Evolutionary conservation across 2,113 vertebrate species (phyloP).

Genomic region (Eupsittula cactorum): DNA sequence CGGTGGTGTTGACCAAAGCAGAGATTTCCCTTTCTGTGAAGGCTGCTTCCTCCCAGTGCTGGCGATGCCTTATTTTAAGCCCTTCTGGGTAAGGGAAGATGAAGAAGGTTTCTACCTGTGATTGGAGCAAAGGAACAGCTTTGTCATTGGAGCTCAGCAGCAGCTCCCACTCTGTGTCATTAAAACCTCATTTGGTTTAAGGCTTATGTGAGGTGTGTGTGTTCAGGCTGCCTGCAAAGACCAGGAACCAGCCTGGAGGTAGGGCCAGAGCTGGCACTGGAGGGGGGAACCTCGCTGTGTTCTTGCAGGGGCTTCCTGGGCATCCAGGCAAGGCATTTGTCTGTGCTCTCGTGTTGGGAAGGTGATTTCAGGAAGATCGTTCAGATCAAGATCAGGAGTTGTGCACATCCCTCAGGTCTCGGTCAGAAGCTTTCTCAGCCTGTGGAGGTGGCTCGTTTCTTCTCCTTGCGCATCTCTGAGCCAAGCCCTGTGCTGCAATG

Average conservation of each 20-base stretch:
- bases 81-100: background rate
- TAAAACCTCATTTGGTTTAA: background rate
- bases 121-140: background rate
- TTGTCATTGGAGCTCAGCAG: background rate
- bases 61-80: background rate
- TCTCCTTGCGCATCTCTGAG: background rate
- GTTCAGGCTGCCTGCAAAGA: background rate
- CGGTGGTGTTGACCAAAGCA: background rate
- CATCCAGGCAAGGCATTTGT: background rate
- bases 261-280: background rate
- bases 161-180: background rate
- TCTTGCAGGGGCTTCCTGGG: background rate
- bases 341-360: background rate
- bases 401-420: background rate
- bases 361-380: background rate
- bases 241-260: too few species aligned
- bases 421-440: background rate
- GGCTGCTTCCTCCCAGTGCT: background rate
- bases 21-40: background rate
- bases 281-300: rapidly evolving
- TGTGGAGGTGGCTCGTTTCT: background rate
- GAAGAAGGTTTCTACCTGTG: background rate
- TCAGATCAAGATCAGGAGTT: background rate
- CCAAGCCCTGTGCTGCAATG: background rate
- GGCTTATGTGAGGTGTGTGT: rapidly evolving